Evolutionary conservation across 1,140 invertebrate genomes (phyloP), one percentile per base, ranked within the genome.

Genomic region (Lordiphosa stackelbergi): DNA sequence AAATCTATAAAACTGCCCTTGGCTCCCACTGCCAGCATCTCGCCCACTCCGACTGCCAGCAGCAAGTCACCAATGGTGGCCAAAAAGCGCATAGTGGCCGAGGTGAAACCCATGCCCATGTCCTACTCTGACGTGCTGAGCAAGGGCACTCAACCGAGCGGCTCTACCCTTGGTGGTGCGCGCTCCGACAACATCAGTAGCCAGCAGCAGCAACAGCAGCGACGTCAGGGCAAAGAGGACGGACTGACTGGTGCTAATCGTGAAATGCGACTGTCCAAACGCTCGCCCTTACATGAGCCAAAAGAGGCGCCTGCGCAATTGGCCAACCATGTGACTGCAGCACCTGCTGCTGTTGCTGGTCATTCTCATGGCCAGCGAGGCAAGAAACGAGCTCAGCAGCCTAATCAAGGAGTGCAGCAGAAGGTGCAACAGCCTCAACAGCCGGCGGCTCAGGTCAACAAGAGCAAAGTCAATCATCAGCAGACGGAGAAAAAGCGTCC

Each of bases 21-120:
- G 49, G 56, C 48, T 36, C 68, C 62, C 45, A 66, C 64, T 52
- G 64, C 62, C 62, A 66, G 47, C 42, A 48, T 57, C 13, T 31
- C 42, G 19, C 37, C 42, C n/a, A 68, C 66, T 68, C 35, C 40
- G 9, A 71, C 66, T 81, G 62, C 66, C 63, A 70, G 66, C 6
- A 71, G 63, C 34, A 85, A 79, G 41, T 52, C 75, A 86, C 51
- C 85, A 77, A 79, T 88, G 73, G 69, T 47, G 37, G 69, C 62
- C 35, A 92, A 90, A 62, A 95, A 94, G 78, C 89, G 94, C 22
- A 94, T 94, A 77, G 91, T 95, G 1, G 94, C 94, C 19, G 94
- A 95, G 89, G 94, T 95, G 0, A 94, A 94, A 75, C 94, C 94
- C 4, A 95, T 95, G 94, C 89, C 94, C 52, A 94, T 94, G 13